These are phyloP conservation scores for Pygoscelis adeliae DNA, from an alignment of 2,113 vertebrate species.

Conservation along the genomic window DNA sequence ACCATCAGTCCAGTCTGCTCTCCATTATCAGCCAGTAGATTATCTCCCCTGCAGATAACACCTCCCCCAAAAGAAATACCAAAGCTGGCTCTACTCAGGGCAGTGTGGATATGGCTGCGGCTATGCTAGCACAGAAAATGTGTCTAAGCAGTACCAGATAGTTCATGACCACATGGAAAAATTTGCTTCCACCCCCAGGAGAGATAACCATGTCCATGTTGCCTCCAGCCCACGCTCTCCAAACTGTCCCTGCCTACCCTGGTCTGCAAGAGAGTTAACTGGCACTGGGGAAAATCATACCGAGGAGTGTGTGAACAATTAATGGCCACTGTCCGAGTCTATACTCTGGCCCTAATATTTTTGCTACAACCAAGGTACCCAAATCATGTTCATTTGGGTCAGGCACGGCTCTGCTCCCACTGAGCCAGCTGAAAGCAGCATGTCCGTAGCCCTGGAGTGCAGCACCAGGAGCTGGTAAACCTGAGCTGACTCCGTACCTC, in stretches of 20 bases:
- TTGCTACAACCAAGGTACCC: neutral
- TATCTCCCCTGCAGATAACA: neutral
- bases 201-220: neutral
- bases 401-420: neutral
- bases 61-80: neutral
- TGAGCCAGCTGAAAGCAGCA: neutral
- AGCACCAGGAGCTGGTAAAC: neutral
- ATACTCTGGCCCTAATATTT: neutral
- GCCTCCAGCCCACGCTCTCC: neutral
- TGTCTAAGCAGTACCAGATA: rapidly evolving
- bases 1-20: neutral
- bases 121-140: neutral
- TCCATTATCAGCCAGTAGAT: neutral
- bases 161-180: neutral
- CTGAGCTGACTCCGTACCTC: neutral
- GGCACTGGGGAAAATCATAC: neutral
- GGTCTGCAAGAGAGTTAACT: neutral
- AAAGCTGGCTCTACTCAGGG: neutral
- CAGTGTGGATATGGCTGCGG: neutral
- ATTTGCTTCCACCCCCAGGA: neutral
- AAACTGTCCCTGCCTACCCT: neutral
- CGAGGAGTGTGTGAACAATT: neutral
- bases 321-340: neutral
- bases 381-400: neutral
- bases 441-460: rapidly evolving